Evolutionary conservation across 2,888 invertebrate genomes (phyloP), one percentile per base, ranked within the genome.

Genomic region (Caenorhabditis sp.): DNA sequence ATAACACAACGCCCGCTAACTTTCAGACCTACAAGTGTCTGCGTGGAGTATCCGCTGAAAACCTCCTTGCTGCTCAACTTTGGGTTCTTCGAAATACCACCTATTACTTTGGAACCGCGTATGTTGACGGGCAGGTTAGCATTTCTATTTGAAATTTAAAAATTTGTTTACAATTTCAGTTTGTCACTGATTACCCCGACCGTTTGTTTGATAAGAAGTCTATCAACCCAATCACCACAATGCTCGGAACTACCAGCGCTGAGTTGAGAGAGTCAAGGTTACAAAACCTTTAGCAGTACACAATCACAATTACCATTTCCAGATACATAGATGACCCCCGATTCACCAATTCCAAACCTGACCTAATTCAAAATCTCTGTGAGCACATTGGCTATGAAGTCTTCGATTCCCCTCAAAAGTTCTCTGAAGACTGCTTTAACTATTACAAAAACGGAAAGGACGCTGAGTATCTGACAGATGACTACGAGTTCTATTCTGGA

Each of bases 311-410:
- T n/a, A n/a, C n/a, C n/a, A n/a, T n/a, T n/a, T n/a, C n/a, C n/a
- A n/a, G n/a, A n/a, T n/a, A n/a, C n/a, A n/a, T n/a, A n/a, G n/a
- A n/a, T n/a, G n/a, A n/a, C n/a, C n/a, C n/a, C n/a, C n/a, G n/a
- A n/a, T n/a, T n/a, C 26, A 28, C 53, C 20, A 8, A 67, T n/a
- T n/a, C n/a, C n/a, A 76, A 61, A 44, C 32, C 26, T 0, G 0
- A 32, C 2, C 47, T 76, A 0, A 32, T 76, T 20, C 24, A 55
- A 18, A 50, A 70, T 24, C 2, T 76, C 2, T 81, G 81, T 40
- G 76, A 70, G 11, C 65, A 71, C 22, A 53, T 76, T 37, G 81
- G 65, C 6, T 70, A 37, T 20, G 58, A 65, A 26, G n/a, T 76
- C 6, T 76, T 13, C 11, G 0, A 58, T 67, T 22, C 67, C 76